Evolutionary conservation across 2,888 invertebrate genomes (phyloP).

Genomic region (Melinaea menophilus): DNA sequence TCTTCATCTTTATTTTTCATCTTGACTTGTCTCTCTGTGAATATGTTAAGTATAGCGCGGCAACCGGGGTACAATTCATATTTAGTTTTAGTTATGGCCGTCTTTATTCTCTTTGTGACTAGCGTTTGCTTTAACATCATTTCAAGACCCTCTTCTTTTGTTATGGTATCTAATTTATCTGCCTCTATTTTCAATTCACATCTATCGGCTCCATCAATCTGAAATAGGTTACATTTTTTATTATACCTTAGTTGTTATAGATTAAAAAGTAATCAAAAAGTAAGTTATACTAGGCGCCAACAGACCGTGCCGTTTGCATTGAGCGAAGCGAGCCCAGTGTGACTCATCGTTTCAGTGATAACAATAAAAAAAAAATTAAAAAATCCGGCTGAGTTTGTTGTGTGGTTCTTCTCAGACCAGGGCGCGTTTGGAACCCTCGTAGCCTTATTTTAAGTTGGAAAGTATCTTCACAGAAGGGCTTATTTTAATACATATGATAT

Average conservation of each 20-base stretch:
- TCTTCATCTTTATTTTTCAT: constrained; percentile 25
- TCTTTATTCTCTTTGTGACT: constrained; percentile 50
- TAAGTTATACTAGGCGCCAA: neutral
- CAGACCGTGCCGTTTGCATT: too few species aligned
- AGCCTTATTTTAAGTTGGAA: too few species aligned
- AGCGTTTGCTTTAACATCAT: constrained; percentile 55
- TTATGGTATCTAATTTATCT: constrained; percentile 49
- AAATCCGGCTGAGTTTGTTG: too few species aligned
- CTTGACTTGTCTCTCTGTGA: constrained; percentile 41
- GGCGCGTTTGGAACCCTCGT: too few species aligned
- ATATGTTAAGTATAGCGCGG: constrained; percentile 65
- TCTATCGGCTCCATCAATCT: constrained; percentile 70
- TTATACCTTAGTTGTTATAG: neutral
- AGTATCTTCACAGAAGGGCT: too few species aligned
- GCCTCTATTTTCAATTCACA: constrained; percentile 64
- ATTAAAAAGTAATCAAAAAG: neutral
- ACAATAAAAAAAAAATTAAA: too few species aligned
- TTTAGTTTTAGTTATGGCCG: constrained; percentile 54
- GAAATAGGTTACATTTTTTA: constrained; percentile 31
- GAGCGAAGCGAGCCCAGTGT: too few species aligned
- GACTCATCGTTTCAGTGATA: too few species aligned
- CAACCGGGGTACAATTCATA: constrained; percentile 65
- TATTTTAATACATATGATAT: too few species aligned
- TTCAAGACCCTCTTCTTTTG: constrained; percentile 55
- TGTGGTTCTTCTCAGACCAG: too few species aligned